Evolutionary conservation across 2,888 invertebrate species (phyloP).

Genomic region (Isotomurus palustris): DNA sequence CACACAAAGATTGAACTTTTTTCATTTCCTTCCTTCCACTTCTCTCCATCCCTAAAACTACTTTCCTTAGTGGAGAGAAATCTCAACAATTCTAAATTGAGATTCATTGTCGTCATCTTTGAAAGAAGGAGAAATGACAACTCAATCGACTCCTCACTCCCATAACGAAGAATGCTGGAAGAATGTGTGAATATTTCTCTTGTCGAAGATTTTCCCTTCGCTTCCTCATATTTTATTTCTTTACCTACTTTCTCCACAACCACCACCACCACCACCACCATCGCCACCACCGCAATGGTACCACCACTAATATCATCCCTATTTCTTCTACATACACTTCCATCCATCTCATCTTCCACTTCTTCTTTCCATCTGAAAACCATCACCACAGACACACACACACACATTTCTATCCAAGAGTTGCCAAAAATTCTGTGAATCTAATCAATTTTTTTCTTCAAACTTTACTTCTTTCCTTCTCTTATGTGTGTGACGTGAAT

Average conservation of each 20-base stretch:
- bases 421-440: conserved; percentile 8
- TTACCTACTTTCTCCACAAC: background rate
- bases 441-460: conserved; percentile 21
- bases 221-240: conserved; percentile 1
- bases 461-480: too few relatives aligned
- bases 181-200: conserved; percentile 4
- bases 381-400: too few relatives aligned
- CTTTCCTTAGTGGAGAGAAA: background rate
- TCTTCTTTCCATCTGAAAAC: conserved; percentile 2
- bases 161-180: background rate
- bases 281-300: background rate
- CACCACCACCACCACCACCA: background rate
- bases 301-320: background rate
- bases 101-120: background rate
- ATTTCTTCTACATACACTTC: background rate
- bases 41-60: background rate
- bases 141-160: background rate
- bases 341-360: conserved; percentile 2
- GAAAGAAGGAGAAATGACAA: conserved; percentile 1
- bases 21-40: background rate
- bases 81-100: conserved; percentile 2
- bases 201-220: too few relatives aligned
- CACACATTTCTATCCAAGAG: conserved; percentile 7
- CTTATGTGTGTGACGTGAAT: conserved; percentile 31
- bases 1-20: too few relatives aligned